Percentiles rank a stretch among this genome's conserved stretches.
phyloP scores from a whole-genome alignment of 2,797 vertebrate species.

The Myotis findleyi region DNA sequence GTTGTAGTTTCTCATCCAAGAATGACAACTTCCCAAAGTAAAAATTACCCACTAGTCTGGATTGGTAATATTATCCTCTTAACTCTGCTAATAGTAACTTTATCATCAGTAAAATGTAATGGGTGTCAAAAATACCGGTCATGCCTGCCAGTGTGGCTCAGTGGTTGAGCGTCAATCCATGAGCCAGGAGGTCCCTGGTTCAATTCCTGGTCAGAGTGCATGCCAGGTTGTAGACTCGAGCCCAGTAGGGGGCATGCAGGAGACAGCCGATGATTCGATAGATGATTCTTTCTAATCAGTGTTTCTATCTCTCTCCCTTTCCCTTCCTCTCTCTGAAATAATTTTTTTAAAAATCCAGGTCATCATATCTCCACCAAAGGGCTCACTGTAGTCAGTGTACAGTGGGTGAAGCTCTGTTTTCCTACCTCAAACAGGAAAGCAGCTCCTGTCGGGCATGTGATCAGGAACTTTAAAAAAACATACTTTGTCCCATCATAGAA shows the following conservation, averaged over 20 bases:
- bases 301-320: too few species aligned
- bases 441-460: background rate
- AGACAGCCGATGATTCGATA: too few species aligned
- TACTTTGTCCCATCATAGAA: background rate
- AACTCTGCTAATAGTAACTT: background rate
- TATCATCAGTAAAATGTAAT: background rate
- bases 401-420: background rate
- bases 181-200: too few species aligned
- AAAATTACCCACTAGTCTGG: background rate
- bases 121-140: background rate
- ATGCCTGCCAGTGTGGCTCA: too few species aligned
- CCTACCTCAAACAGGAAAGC: background rate
- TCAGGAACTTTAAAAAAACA: background rate
- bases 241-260: too few species aligned
- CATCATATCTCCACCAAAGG: background rate
- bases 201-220: too few species aligned
- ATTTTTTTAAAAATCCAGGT: too few species aligned
- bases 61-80: background rate
- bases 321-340: too few species aligned
- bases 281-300: too few species aligned
- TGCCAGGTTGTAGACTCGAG: too few species aligned
- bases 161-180: too few species aligned
- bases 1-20: constrained; percentile 70
- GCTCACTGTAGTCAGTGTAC: background rate
- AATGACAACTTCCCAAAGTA: constrained; percentile 64